Percentiles rank a stretch among this genome's conserved stretches.
Conservation (phyloP, 2,113 vertebrate genomes). For the Oryzias melastigma region DNA sequence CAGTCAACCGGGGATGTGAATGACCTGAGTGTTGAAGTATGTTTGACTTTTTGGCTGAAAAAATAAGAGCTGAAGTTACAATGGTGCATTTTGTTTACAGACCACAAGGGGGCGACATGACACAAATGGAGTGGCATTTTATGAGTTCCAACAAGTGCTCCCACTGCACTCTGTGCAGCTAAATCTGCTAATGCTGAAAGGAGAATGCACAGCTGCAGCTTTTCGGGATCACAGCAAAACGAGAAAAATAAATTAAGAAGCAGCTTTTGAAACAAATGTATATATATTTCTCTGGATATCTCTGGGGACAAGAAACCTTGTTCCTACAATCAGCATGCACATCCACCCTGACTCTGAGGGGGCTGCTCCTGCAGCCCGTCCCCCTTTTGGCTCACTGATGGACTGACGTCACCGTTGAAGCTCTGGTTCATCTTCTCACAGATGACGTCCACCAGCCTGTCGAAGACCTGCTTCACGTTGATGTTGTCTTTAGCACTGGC, state of each 20-base stretch:
- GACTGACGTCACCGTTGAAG: conserved; percentile 71
- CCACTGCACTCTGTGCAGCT: conserved; percentile 3
- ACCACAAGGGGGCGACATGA: conserved; percentile 56
- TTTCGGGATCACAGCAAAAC: conserved; percentile 48
- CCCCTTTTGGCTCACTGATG: conserved; percentile 64
- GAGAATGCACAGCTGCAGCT: conserved; percentile 36
- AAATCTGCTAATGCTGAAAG: background rate
- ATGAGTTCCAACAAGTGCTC: conserved; percentile 43
- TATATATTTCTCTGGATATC: conserved; percentile 22
- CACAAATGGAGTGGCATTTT: conserved; percentile 26
- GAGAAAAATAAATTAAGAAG: background rate
- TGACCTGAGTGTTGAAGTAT: conserved; percentile 7
- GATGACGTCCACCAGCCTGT: conserved; percentile 86
- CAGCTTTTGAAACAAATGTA: conserved; percentile 11
- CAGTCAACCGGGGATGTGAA: background rate
- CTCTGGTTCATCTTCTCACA: conserved; percentile 89
- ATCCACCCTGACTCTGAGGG: conserved; percentile 67
- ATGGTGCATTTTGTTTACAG: conserved; percentile 26
- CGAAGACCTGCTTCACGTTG: conserved; percentile 90
- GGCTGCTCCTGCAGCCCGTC: conserved; percentile 69
- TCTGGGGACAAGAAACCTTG: conserved; percentile 1
- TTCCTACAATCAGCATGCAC: conserved; percentile 77
- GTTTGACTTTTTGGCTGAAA: background rate
- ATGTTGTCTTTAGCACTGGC: conserved; percentile 90
- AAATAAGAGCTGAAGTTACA: conserved; percentile 5